Base-by-base conservation (phyloP, 1,140 invertebrate genomes). In the Ceratina japonica region DNA sequence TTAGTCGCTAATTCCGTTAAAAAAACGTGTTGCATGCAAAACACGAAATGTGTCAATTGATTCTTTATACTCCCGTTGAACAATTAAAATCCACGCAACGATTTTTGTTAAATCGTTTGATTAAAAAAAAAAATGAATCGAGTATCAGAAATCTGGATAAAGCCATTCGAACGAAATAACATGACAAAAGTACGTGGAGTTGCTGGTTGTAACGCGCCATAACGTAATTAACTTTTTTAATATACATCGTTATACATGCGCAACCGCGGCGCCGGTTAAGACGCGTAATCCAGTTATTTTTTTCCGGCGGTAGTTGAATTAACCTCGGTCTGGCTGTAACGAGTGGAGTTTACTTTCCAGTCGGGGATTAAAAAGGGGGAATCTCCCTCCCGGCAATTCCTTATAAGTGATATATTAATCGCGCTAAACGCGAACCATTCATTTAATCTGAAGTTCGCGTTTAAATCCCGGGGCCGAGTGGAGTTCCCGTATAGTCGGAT, bases 331-430 rank as follows among this genome's bases (percentile, higher is more conserved):
- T 31, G 24, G 27, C 18, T 18, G 66, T 37, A 70, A 56, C 66
- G 27, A 70, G 66, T 58, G 58, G 37, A 44, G 52, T 70, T 54
- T 70, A 58, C 51, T 56, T 70, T 70, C n/a, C 24, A 16, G 66
- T 70, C 66, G 52, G 4, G 66, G 66, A 70, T 70, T 70, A 70
- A 70, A 56, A 31, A 24, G 49, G 24, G 24, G 18, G 56, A 44
- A 8, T 44, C 37, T 10, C 31, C 13, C 49, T 0, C 27, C 0
- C 24, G 1, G 24, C 51, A 4, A 70, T 56, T 10, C 12, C 51
- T 69, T 2, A 2, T 4, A 56, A 56, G 52, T 20, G 2, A 69
- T 69, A 69, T 16, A 37, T 69, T 56, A 69, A 44, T 13, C 22
- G 24, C 18, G 24, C 2, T 69, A 37, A 56, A 71, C 31, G 56